These are phyloP conservation scores for Polypedilum pembai DNA, from an alignment of 1,140 invertebrate genomes.

Conservation along the genomic window DNA sequence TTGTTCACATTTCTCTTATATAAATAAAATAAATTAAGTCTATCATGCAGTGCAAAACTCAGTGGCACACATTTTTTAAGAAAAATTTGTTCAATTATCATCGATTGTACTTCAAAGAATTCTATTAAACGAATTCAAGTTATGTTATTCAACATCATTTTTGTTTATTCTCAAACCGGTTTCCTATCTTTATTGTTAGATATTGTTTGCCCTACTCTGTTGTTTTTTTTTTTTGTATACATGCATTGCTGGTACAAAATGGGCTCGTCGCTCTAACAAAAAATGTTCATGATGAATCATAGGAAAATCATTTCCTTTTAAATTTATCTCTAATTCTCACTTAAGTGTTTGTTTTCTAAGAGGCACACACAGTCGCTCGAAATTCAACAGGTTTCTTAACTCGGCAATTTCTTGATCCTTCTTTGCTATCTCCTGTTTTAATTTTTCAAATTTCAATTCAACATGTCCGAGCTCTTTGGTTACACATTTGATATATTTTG, in stretches of 20 bases:
- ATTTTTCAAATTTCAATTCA: conserved; percentile 14
- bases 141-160: background rate
- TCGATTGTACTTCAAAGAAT: background rate
- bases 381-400: conserved; percentile 21
- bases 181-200: conserved; percentile 2
- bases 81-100: background rate
- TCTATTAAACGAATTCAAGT: background rate
- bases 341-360: background rate
- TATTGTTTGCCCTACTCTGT: background rate
- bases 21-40: background rate
- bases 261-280: background rate
- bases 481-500: conserved; percentile 6
- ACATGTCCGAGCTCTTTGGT: conserved; percentile 20
- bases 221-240: background rate
- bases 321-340: background rate
- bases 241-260: conserved; percentile 13
- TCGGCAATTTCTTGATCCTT: conserved; percentile 10
- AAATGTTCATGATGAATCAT: background rate
- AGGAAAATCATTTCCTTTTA: background rate
- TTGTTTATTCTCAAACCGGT: background rate
- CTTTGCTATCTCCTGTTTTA: conserved; percentile 1
- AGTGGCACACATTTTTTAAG: background rate
- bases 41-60: background rate
- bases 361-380: background rate
- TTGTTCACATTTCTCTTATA: background rate